phyloP scores from a whole-genome alignment of 1,140 invertebrate species.

The Tetramorium alpestre region DNA sequence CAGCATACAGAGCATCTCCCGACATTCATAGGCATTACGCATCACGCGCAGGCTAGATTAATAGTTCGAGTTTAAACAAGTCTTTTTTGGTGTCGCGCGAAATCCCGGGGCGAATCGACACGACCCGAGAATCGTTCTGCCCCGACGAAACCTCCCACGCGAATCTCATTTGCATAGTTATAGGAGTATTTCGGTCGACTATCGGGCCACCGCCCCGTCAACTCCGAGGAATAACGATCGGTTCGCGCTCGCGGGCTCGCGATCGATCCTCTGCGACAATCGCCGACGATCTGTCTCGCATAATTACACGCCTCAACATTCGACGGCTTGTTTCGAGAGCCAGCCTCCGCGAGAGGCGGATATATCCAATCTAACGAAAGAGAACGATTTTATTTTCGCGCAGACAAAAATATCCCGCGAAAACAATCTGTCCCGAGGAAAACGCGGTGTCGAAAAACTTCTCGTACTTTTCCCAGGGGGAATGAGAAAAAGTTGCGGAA shows the following conservation, averaged over 20 bases:
- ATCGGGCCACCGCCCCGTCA: neutral
- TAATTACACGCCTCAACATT: slow-evolving; percentile 7
- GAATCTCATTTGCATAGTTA: slow-evolving; percentile 54
- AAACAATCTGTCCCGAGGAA: neutral
- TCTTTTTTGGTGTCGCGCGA: neutral
- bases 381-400: slow-evolving; percentile 11
- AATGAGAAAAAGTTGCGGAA: neutral
- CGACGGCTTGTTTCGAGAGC: too few species aligned
- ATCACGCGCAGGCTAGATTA: neutral
- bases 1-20: neutral
- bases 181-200: slow-evolving; percentile 46
- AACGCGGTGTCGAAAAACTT: neutral
- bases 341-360: neutral
- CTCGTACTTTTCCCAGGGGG: neutral
- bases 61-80: slow-evolving; percentile 1
- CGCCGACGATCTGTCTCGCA: neutral
- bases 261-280: slow-evolving; percentile 9
- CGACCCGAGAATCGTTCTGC: neutral
- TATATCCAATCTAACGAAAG: neutral
- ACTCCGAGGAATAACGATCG: slow-evolving; percentile 9
- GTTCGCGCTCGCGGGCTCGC: neutral
- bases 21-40: neutral
- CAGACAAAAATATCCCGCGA: neutral
- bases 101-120: neutral
- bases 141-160: neutral